Percentiles rank a stretch among this genome's conserved stretches.
These are phyloP conservation scores for Aulostomus chinensis DNA, from an alignment of 2,797 vertebrate species.

Conservation along the genomic window DNA sequence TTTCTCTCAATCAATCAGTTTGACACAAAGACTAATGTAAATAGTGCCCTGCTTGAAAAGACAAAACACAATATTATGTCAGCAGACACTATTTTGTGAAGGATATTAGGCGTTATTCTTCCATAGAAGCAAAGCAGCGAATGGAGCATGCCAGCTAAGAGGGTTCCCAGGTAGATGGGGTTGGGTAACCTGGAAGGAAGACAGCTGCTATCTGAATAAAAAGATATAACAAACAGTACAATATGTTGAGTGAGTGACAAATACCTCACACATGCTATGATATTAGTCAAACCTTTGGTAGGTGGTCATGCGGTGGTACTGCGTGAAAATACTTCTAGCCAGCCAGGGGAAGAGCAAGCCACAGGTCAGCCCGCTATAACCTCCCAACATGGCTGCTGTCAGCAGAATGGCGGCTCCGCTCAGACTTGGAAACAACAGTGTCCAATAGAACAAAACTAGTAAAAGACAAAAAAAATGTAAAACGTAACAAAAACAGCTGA, in stretches of 20 bases:
- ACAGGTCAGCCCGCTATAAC: slow-evolving; percentile 76
- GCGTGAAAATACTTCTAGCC: slow-evolving; percentile 80
- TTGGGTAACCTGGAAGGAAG: slow-evolving; percentile 78
- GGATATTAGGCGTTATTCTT: slow-evolving; percentile 84
- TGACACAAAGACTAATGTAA: no score
- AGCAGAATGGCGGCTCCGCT: slow-evolving; percentile 76
- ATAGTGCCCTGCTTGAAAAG: no score
- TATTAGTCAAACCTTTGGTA: slow-evolving; percentile 77
- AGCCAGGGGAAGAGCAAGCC: slow-evolving; percentile 79
- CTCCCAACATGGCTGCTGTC: slow-evolving; percentile 73
- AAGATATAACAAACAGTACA: slow-evolving; percentile 1
- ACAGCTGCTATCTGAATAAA: slow-evolving; percentile 6
- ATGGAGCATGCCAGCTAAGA: slow-evolving; percentile 80
- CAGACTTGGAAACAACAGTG: slow-evolving; percentile 76
- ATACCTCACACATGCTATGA: neutral
- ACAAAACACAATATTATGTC: no score
- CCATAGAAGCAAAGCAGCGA: slow-evolving; percentile 80
- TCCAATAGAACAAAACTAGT: slow-evolving; percentile 82
- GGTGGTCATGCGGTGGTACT: slow-evolving; percentile 82
- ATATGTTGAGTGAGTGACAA: neutral
- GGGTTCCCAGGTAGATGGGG: slow-evolving; percentile 82
- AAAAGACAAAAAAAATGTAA: slow-evolving; percentile 16
- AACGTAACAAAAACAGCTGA: neutral
- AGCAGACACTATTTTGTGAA: slow-evolving; percentile 44
- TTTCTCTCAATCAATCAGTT: no score